Evolutionary conservation across 2,113 vertebrate species (phyloP).

Genomic region (Porphyrio hochstetteri): DNA sequence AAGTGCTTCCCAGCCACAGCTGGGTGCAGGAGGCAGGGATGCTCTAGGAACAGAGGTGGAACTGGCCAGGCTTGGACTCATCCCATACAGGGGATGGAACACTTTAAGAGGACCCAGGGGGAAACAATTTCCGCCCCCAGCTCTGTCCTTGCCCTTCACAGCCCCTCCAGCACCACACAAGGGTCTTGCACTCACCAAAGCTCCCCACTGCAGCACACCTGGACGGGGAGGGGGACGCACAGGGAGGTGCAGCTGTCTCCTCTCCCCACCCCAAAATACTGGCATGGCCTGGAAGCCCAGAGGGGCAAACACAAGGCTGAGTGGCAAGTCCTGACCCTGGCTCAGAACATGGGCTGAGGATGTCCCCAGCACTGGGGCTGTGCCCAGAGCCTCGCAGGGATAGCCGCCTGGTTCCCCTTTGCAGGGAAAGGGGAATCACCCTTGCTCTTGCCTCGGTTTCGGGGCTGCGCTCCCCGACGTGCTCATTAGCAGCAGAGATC

Average conservation of each 20-base stretch:
- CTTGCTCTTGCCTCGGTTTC: accelerated
- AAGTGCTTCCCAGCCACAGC: neutral
- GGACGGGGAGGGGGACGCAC: neutral
- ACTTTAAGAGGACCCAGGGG: neutral
- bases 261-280: neutral
- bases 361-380: neutral
- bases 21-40: neutral
- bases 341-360: neutral
- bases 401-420: accelerated
- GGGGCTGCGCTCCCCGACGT: neutral
- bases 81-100: accelerated
- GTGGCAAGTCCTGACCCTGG: neutral
- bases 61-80: neutral
- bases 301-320: neutral
- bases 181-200: neutral
- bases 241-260: neutral
- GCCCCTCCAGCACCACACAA: neutral
- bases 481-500: slow-evolving; percentile 37
- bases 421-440: neutral
- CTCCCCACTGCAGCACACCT: accelerated
- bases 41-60: neutral
- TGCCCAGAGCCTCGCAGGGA: neutral
- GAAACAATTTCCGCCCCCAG: neutral
- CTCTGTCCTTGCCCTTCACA: neutral
- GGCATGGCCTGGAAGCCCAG: neutral